These are phyloP conservation scores for Hormaphis cornu DNA, from an alignment of 1,140 invertebrate genomes.

Conservation along the genomic window DNA sequence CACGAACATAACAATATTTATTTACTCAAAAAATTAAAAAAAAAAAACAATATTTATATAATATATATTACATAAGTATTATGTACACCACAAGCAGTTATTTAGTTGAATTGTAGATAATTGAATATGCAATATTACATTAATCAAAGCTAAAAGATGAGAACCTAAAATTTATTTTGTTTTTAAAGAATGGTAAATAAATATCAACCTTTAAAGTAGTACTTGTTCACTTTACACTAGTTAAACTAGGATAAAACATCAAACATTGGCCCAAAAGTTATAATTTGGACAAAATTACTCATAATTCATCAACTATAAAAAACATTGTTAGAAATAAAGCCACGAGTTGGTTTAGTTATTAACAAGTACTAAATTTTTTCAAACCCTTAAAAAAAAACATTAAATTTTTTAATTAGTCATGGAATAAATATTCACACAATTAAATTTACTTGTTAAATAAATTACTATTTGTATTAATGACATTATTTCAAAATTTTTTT, in stretches of 20 bases:
- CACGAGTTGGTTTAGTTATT: neutral
- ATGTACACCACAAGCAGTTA: constrained; percentile 28
- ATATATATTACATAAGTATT: constrained; percentile 32
- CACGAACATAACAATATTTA: constrained; percentile 31
- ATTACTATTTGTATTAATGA: too few relatives aligned
- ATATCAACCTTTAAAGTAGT: neutral
- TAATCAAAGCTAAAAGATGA: neutral
- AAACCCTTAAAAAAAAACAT: neutral
- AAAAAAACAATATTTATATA: constrained; percentile 11
- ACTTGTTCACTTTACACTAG: neutral
- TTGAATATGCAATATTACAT: neutral
- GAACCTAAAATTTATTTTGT: neutral
- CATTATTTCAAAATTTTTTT: neutral
- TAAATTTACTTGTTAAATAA: neutral
- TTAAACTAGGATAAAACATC: neutral
- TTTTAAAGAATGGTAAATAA: neutral
- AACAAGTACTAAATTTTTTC: neutral
- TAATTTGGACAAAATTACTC: neutral
- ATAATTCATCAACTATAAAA: neutral
- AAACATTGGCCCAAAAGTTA: neutral
- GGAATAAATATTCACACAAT: constrained; percentile 9
- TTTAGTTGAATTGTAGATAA: neutral
- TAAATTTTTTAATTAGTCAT: neutral
- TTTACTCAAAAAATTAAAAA: constrained; percentile 21
- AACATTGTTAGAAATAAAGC: neutral